Base-by-base conservation (phyloP, 2,113 vertebrate species). In the Peucedramus taeniatus region DNA sequence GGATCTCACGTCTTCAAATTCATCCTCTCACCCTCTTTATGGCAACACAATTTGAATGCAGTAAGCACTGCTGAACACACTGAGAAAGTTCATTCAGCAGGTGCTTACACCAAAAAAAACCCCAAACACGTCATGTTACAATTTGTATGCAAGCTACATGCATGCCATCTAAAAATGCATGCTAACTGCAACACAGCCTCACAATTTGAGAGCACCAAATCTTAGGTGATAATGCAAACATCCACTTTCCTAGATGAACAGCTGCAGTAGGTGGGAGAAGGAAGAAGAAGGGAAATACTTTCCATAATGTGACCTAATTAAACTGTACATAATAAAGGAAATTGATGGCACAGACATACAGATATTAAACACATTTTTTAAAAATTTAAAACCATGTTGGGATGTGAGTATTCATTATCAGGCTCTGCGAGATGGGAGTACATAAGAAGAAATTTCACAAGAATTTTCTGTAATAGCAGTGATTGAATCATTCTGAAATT, bases 231-330 rank as follows among this genome's bases (percentile, higher is more conserved):
- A 96, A 94, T 74, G 86, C 92, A 96, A 97, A 96, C 17, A 57
- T 82, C 68, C 86, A 83, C 68, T 97, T 97, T 88, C 88, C 94
- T 26, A 97, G 91, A 97, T 77, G 84, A 97, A 91, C 14, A 45
- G 54, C 65, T 89, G 76, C 47, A 64, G 35, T 65, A 50, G 42
- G 53, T 68, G 22, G 72, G 44, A 49, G 24, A 28, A 69, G 63
- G 35, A 77, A 31, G 31, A 79, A 33, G 27, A 70, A 31, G 20
- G 75, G 75, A 93, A 96, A 88, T 70, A 92, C 35, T 93, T 96
- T 91, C 47, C 44, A 93, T 93, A 96, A 97, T 95, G 59, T 94
- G 93, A 95, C 90, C 92, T 96, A 98, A 97, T 97, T 97, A 96
- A 96, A 70, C 22, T 70, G 17, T 92, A 92, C 72, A 90, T 97